A percentile compares a stretch with the other conserved stretches of the same genome.
Evolutionary conservation across 2,113 vertebrate species (phyloP).

Genomic region (Rhineura floridana): DNA sequence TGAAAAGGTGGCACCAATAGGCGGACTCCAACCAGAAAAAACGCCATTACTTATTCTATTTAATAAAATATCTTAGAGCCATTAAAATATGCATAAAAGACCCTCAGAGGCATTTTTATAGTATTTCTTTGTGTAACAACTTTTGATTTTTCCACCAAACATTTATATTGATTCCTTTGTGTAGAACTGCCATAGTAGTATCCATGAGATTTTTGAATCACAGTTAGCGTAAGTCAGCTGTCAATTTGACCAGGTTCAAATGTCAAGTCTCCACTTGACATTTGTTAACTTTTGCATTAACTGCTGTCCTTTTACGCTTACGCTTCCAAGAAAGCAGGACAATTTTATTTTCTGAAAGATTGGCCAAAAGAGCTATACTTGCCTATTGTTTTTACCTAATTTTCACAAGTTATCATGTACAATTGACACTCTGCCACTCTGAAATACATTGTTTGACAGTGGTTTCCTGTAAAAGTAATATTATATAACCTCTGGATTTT

Average conservation of each 20-base stretch:
- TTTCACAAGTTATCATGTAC: background rate
- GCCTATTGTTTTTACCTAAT: background rate
- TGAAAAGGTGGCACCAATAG: background rate
- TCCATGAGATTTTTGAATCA: background rate
- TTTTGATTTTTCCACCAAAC: background rate
- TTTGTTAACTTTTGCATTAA: background rate
- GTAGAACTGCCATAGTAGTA: background rate
- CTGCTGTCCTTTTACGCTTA: fast-evolving
- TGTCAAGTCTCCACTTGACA: background rate
- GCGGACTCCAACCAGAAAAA: background rate
- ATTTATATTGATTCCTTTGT: background rate
- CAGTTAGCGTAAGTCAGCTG: background rate
- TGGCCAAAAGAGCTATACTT: slow-evolving; percentile 3
- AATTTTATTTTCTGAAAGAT: background rate
- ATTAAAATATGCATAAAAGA: background rate
- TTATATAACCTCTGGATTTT: slow-evolving; percentile 17
- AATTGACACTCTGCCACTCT: background rate
- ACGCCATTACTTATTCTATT: background rate
- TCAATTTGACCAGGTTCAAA: slow-evolving; percentile 29
- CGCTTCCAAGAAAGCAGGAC: fast-evolving
- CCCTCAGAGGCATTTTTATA: background rate
- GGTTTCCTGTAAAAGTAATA: slow-evolving; percentile 40
- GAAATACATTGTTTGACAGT: background rate
- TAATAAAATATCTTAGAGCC: background rate
- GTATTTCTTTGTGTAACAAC: background rate